Base-by-base conservation (phyloP, 2,888 invertebrate species). In the Busseola fusca region DNA sequence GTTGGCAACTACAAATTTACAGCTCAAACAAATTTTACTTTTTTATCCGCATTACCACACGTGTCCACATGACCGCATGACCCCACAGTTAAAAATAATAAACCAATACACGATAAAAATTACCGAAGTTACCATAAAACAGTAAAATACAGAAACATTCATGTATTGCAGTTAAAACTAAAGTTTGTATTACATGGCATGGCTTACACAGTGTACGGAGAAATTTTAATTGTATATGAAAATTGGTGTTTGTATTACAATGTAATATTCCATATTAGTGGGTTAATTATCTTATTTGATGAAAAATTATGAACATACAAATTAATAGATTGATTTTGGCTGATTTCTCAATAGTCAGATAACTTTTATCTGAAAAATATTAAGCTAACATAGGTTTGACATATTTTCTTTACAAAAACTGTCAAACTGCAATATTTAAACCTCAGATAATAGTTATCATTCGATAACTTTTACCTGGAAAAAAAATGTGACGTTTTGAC, bases 121-220 rank as follows among this genome's bases (percentile, higher is more conserved):
- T 18, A 64, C 62, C 16, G 0, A 58, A 63, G 37, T 59, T 40
- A 80, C 18, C 12, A 52, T 64, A 64, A 64, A 75, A 37, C 62
- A 65, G 21, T 58, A 56, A 65, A 81, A 66, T 57, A 63, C 64
- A 56, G n/a, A 30, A 80, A 65, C 56, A 56, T 69, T 69, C 37
- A 21, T 21, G 30, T 34, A 54, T 50, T 66, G 72, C 58, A 66
- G 40, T 81, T 69, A 81, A 81, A 66, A 27, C 42, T 71, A 69
- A 72, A 34, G 34, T 37, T 52, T 1, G 25, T 52, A 74, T 64
- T 48, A 34, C 45, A 48, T 18, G 45, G 45, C 30, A 21, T n/a
- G n/a, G 45, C 27, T 21, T 42, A 42, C n/a, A 52, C 57, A 68
- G 60, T 57, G 57, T 25, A 57, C 37, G 37, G 40, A 16, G 7